phyloP scores from a whole-genome alignment of 1,140 invertebrate genomes.

The Drosophila carrolli region DNA sequence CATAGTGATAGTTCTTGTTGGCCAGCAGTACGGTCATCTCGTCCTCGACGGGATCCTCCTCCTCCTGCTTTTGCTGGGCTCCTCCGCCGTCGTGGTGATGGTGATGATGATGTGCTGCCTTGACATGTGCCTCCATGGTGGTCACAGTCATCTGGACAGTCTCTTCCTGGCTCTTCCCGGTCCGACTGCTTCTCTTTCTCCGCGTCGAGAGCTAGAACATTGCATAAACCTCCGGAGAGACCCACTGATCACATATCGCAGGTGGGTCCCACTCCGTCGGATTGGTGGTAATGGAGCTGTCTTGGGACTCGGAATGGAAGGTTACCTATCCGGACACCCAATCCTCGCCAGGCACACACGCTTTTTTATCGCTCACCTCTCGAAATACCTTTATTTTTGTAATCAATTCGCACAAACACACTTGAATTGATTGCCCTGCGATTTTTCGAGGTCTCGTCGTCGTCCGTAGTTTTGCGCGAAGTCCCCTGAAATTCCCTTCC shows the following conservation, averaged over 20 bases:
- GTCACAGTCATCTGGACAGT: constrained; percentile 78
- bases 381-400: constrained; percentile 39
- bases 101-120: constrained; percentile 55
- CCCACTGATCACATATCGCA: constrained; percentile 63
- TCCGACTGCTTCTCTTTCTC: constrained; percentile 25
- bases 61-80: constrained; percentile 44
- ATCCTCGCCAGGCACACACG: constrained; percentile 12
- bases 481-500: constrained; percentile 5
- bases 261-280: constrained; percentile 23
- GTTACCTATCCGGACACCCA: neutral
- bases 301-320: neutral
- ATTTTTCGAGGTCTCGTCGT: constrained; percentile 21
- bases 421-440: constrained; percentile 4
- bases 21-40: constrained; percentile 67
- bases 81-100: constrained; percentile 41
- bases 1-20: constrained; percentile 75
- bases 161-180: constrained; percentile 9
- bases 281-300: neutral
- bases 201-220: constrained; percentile 74
- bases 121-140: constrained; percentile 78
- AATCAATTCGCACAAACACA: constrained; percentile 42
- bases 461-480: constrained; percentile 10
- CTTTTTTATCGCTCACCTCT: constrained; percentile 29
- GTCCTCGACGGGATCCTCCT: constrained; percentile 47
- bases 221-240: constrained; percentile 69